Percentiles rank a stretch among this genome's conserved stretches.
phyloP scores from a whole-genome alignment of 2,888 invertebrate genomes.

The Agapetus fuscipes region DNA sequence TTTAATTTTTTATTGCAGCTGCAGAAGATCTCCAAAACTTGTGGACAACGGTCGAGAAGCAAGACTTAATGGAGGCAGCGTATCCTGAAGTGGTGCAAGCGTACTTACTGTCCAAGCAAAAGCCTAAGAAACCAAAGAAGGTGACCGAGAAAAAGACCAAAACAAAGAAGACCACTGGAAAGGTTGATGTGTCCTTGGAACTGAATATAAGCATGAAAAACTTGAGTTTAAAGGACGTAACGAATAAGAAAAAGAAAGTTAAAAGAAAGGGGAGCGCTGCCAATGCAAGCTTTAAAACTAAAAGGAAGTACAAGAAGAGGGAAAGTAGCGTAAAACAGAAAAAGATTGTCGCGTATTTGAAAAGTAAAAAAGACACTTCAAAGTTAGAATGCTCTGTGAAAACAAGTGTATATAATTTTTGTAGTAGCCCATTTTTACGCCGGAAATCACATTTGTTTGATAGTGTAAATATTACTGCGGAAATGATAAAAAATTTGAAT shows the following conservation, averaged over 20 bases:
- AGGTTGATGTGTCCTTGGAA: conserved; percentile 26
- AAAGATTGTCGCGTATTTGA: conserved; percentile 11
- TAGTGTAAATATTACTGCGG: conserved; percentile 6
- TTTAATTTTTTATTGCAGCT: conserved; percentile 24
- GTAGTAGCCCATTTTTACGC: conserved; percentile 5
- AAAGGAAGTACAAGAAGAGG: conserved; percentile 13
- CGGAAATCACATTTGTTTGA: conserved; percentile 8
- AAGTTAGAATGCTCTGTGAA: background rate
- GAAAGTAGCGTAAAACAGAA: conserved; percentile 7
- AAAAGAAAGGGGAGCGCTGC: conserved; percentile 11
- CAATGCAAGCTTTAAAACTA: conserved; percentile 17
- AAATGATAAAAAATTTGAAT: conserved; percentile 9
- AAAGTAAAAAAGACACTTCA: conserved; percentile 1
- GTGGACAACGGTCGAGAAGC: conserved; percentile 62
- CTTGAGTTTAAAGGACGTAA: conserved; percentile 3
- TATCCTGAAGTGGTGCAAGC: conserved; percentile 53
- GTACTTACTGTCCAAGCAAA: conserved; percentile 49
- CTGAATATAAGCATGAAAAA: conserved; percentile 11
- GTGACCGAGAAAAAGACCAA: conserved; percentile 25
- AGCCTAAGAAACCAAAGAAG: conserved; percentile 36
- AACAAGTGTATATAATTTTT: background rate
- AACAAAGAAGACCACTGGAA: conserved; percentile 29
- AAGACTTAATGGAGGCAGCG: conserved; percentile 48
- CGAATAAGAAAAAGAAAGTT: conserved; percentile 3
- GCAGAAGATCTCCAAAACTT: conserved; percentile 41